A percentile compares a stretch with the other conserved stretches of the same genome.
Conservation (phyloP, 1,140 invertebrate genomes). For the Penaeus indicus region DNA sequence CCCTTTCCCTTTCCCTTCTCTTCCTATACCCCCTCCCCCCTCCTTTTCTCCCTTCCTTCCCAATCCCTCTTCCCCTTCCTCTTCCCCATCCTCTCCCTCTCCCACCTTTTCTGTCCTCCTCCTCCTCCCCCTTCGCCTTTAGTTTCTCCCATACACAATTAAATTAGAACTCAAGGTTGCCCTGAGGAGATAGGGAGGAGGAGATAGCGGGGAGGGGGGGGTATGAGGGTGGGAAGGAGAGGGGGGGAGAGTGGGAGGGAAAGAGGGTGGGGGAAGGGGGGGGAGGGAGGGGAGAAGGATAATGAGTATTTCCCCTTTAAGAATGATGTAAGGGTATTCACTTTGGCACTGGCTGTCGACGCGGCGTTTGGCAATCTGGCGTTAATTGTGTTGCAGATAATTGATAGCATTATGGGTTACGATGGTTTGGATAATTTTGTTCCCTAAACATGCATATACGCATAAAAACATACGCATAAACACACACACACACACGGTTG, state of each 20-base stretch:
- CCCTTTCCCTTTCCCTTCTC: neutral
- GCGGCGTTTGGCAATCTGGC: neutral
- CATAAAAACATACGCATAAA: slow-evolving; percentile 7
- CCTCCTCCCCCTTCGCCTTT: too few relatives aligned
- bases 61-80: neutral
- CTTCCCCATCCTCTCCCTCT: neutral
- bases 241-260: neutral
- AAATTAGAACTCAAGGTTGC: too few relatives aligned
- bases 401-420: neutral
- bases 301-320: neutral
- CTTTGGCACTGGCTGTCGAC: neutral
- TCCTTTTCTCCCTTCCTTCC: neutral
- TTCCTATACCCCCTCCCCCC: neutral
- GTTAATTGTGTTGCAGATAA: too few relatives aligned
- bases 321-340: neutral
- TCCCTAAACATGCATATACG: neutral
- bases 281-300: neutral
- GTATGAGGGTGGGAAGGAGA: neutral
- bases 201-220: neutral
- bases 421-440: neutral
- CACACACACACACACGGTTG: slow-evolving; percentile 19
- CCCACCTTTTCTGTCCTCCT: neutral
- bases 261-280: neutral
- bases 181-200: neutral
- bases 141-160: too few relatives aligned